Conservation (phyloP, 2,797 vertebrate genomes). For the Semotilus atromaculatus region DNA sequence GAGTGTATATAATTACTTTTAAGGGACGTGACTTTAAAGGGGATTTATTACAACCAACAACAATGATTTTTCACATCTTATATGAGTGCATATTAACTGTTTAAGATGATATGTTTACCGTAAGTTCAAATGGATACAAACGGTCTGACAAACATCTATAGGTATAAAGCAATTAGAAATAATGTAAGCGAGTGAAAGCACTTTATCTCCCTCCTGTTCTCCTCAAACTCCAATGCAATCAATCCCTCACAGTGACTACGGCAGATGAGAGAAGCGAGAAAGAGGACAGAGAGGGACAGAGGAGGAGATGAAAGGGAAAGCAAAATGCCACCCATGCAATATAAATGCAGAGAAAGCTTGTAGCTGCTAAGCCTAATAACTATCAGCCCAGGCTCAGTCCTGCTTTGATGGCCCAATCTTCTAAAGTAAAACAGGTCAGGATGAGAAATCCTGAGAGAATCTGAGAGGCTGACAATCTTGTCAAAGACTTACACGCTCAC, state of each 20-base stretch:
- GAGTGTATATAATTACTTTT: background rate
- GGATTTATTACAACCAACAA: background rate
- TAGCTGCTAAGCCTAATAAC: slow-evolving; percentile 33
- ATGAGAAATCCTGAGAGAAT: slow-evolving; percentile 30
- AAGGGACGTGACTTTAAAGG: background rate
- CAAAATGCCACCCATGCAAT: slow-evolving; percentile 43
- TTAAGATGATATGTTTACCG: background rate
- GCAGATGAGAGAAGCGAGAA: background rate
- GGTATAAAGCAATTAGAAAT: background rate
- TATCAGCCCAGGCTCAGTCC: slow-evolving; percentile 16
- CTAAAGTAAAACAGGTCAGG: slow-evolving; percentile 35
- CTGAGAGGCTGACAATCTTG: slow-evolving; percentile 13
- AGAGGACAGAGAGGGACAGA: slow-evolving; percentile 38
- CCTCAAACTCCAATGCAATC: slow-evolving; percentile 25
- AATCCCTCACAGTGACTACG: slow-evolving; percentile 11
- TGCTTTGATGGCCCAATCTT: slow-evolving; percentile 39
- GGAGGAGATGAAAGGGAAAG: slow-evolving; percentile 34
- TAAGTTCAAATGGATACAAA: background rate
- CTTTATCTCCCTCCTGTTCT: slow-evolving; percentile 13
- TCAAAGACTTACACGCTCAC: slow-evolving; percentile 11
- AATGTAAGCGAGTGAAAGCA: background rate
- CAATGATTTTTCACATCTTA: background rate
- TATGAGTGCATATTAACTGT: background rate
- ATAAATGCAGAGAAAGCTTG: slow-evolving; percentile 43
- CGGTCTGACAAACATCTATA: background rate